Conservation (phyloP, 2,113 vertebrate species). For the Elachura formosa region DNA sequence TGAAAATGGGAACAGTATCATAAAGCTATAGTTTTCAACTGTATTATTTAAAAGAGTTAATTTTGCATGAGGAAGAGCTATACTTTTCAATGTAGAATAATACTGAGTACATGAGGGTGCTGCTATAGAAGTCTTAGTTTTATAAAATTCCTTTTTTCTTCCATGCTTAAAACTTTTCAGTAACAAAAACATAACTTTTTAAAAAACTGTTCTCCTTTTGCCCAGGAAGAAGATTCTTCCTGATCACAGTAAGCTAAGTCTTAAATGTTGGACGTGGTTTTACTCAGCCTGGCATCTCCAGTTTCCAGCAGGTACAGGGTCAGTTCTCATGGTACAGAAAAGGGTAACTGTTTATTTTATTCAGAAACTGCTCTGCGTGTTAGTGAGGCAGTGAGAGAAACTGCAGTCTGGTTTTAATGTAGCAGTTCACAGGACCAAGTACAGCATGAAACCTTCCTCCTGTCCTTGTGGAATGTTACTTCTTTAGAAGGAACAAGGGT, state of each 20-base stretch:
- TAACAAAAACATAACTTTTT: not conserved
- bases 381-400: not conserved
- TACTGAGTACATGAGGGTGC: not conserved
- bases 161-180: not conserved
- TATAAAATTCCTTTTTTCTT: not conserved
- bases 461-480: not conserved
- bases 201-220: not conserved
- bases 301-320: not conserved
- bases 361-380: not conserved
- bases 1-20: not conserved
- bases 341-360: not conserved
- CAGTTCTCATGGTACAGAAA: not conserved
- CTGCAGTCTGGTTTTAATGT: not conserved
- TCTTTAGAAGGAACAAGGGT: not conserved
- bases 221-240: not conserved
- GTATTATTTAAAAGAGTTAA: not conserved
- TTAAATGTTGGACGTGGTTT: not conserved
- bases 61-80: not conserved
- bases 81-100: not conserved
- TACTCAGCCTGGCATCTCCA: not conserved
- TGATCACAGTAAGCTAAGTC: not conserved
- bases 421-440: not conserved
- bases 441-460: not conserved
- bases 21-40: not conserved
- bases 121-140: not conserved